phyloP scores from a whole-genome alignment of 1,140 invertebrate species.

The Mycetomoellerius zeteki region DNA sequence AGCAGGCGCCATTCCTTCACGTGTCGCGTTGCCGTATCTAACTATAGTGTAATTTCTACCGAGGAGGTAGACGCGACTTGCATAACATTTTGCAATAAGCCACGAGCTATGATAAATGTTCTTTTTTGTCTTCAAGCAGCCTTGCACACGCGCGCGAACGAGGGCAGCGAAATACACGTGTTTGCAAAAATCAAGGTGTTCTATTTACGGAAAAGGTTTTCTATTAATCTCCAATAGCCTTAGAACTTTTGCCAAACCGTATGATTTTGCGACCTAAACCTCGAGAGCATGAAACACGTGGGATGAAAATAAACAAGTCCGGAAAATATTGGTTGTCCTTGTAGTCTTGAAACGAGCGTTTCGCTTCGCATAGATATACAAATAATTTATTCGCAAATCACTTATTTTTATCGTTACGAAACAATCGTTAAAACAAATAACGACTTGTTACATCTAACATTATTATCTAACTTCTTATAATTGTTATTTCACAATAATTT shows the following conservation, averaged over 20 bases:
- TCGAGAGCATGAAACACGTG: background rate
- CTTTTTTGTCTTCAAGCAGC: background rate
- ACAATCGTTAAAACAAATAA: background rate
- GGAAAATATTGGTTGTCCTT: background rate
- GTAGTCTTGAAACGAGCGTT: background rate
- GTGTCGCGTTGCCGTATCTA: slow-evolving; percentile 53
- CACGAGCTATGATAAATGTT: slow-evolving; percentile 22
- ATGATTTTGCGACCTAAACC: background rate
- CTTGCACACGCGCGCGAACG: background rate
- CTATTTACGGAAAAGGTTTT: slow-evolving; percentile 4
- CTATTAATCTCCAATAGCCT: background rate
- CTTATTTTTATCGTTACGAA: background rate
- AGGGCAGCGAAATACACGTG: slow-evolving; percentile 9
- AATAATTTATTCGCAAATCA: background rate
- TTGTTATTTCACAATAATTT: background rate
- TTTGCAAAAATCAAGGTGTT: slow-evolving; percentile 11
- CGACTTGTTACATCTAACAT: background rate
- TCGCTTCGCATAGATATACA: background rate
- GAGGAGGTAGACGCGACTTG: slow-evolving; percentile 55
- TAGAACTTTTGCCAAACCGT: background rate
- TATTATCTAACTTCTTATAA: background rate
- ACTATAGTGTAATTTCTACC: slow-evolving; percentile 64
- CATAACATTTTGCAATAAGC: slow-evolving; percentile 49
- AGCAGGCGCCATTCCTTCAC: slow-evolving; percentile 51
- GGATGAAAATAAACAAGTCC: slow-evolving; percentile 9